Evolutionary conservation across 2,113 vertebrate genomes (phyloP), one percentile per base, ranked within the genome.

Genomic region (Siphamia tubifer): DNA sequence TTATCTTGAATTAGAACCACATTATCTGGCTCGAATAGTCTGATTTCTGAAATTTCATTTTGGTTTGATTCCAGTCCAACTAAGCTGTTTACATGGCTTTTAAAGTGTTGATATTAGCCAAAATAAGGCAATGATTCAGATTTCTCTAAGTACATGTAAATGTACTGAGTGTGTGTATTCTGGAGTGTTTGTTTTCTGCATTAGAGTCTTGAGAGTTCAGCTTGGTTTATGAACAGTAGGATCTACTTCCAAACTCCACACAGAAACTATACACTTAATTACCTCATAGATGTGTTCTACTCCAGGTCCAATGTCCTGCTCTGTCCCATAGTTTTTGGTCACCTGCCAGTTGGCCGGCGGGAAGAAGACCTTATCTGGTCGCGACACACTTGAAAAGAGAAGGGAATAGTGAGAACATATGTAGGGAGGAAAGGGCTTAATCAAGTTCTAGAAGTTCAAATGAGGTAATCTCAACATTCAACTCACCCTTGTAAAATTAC

Each of bases 211-310:
- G 25, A 44, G 49, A 57, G 56, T 15, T 32, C 1, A 7, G 19
- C 57, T 54, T 42, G 38, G 32, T 49, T 56, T 48, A 36, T 1
- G 8, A 77, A 61, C 58, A 56, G 0, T 38, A 42, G 31, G 31
- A 25, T 70, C 24, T 68, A 57, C 54, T 63, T 64, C 65, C 28
- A 53, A 62, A 21, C 11, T 39, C 19, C 58, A 45, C 36, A 39
- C 44, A 64, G 63, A 23, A 62, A 36, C 8, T 25, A 7, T 27
- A 44, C 32, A n/a, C n/a, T n/a, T 0, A 32, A 87, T 85, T 86
- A 96, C 96, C 94, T 96, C 95, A 35, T 96, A 96, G 47, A 98
- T 91, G 23, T 96, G 96, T 60, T 94, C 91, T 49, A 96, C 92
- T 2, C 85, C 83, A 0, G 96, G 96, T 30, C 95, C 96, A 1